Percentiles rank a stretch among this genome's conserved stretches.
Evolutionary conservation across 2,888 invertebrate genomes (phyloP).

Genomic region (Druceiella hillmani): DNA sequence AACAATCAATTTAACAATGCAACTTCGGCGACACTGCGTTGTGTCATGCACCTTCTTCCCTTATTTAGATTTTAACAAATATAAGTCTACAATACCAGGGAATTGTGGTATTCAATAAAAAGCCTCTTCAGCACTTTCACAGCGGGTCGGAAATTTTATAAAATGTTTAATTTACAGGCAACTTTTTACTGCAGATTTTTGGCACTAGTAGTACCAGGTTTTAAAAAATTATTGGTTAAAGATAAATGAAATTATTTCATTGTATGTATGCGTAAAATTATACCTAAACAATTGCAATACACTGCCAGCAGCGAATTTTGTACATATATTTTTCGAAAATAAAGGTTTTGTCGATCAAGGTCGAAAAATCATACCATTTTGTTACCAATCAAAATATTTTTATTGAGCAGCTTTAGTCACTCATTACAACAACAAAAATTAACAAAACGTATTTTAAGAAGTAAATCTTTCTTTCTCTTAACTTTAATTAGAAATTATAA

Average conservation of each 20-base stretch:
- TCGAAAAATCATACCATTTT: constrained; percentile 9
- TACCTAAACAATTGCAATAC: constrained; percentile 1
- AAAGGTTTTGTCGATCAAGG: no score
- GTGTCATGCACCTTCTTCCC: no score
- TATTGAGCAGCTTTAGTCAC: constrained; percentile 6
- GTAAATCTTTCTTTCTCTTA: constrained; percentile 4
- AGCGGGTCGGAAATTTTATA: no score
- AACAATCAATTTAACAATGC: no score
- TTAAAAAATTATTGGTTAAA: neutral
- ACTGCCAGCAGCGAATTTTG: constrained; percentile 2
- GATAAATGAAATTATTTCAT: constrained; percentile 3
- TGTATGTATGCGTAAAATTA: constrained; percentile 1
- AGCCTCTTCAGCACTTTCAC: no score
- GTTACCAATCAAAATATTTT: constrained; percentile 9
- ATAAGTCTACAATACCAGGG: no score
- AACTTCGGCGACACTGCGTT: no score
- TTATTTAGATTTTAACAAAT: no score
- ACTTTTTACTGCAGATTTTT: neutral
- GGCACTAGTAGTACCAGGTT: neutral
- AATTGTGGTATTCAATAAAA: no score
- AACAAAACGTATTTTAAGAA: constrained; percentile 9
- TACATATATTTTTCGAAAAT: no score
- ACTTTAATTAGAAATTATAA: no score
- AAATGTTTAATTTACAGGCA: no score
- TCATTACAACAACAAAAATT: constrained; percentile 8